Conservation (phyloP, 2,113 vertebrate genomes). For the Tapirus terrestris region DNA sequence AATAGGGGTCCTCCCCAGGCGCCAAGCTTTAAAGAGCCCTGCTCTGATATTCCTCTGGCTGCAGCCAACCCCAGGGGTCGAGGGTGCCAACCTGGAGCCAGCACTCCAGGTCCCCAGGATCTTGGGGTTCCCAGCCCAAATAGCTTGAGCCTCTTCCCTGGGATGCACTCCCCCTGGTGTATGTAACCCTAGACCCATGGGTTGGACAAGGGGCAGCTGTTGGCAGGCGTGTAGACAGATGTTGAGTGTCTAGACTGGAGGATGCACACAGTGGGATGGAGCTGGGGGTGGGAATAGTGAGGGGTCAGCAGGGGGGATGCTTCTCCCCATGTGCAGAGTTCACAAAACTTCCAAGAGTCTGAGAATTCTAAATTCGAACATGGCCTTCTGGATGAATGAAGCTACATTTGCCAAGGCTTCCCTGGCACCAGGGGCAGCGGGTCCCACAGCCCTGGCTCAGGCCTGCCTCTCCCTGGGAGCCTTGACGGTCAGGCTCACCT, state of each 20-base stretch:
- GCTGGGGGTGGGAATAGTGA: background rate
- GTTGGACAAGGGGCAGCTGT: background rate
- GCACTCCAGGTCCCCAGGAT: background rate
- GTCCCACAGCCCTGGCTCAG: background rate
- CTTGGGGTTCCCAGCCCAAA: background rate
- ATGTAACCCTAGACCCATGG: background rate
- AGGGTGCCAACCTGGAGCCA: background rate
- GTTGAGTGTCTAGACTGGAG: background rate
- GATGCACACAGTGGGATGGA: accelerated
- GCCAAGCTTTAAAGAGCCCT: background rate
- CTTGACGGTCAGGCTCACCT: background rate
- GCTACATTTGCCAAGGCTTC: background rate
- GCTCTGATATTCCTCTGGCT: background rate
- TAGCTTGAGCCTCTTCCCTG: background rate
- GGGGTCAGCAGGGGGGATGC: accelerated
- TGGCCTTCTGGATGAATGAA: background rate
- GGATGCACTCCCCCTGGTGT: background rate
- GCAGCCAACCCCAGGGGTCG: accelerated
- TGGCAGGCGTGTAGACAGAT: background rate
- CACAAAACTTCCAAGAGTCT: background rate
- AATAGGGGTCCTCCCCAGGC: background rate
- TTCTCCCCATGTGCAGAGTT: background rate
- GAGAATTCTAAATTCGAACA: background rate
- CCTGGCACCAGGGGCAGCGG: accelerated
- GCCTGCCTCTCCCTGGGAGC: background rate